Evolutionary conservation across 2,888 invertebrate species (phyloP), one percentile per base, ranked within the genome.

Genomic region (Limnephilus auricula): DNA sequence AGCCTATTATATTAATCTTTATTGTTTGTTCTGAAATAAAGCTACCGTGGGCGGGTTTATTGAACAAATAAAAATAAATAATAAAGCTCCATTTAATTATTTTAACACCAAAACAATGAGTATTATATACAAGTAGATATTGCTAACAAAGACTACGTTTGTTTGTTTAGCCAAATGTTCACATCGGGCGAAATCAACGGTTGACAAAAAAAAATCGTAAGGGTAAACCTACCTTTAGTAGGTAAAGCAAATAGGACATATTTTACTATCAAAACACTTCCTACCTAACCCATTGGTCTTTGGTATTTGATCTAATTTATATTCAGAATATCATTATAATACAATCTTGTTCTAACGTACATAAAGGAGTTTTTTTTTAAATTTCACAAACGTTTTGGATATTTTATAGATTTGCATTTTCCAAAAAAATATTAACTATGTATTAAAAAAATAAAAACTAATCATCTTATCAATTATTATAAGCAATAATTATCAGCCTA

Each of bases 91-190:
- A 13, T 85, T 85, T 85, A 45, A 30, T 40, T 37, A 85, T 85
- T 25, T n/a, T n/a, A 13, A 40, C 37, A 15, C 10, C 25, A 85
- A 40, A 85, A 85, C 85, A 85, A 85, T 30, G 40, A 10, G 15
- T 13, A 40, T 85, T n/a, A 40, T 30, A 45, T 30, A 45, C 30
- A 84, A 85, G 85, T 37, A n/a, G 30, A 18, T 82, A 82, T 34
- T n/a, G 25, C 25, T 65, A 65, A 65, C 18, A 18, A 32, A 10
- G 25, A 34, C 9, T 18, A 34, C 0, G 10, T 13, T 32, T 6
- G 15, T 34, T 82, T 82, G 82, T 82, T 82, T 82, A 82, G 34
- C 82, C 82, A 82, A 82, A 82, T 82, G 82, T 82, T 82, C 82
- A 34, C 34, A 25, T 65, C 65, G n/a, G 9, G 25, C 65, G 65